Evolutionary conservation across 2,888 invertebrate species (phyloP).

Genomic region (Epicampocera succincta): DNA sequence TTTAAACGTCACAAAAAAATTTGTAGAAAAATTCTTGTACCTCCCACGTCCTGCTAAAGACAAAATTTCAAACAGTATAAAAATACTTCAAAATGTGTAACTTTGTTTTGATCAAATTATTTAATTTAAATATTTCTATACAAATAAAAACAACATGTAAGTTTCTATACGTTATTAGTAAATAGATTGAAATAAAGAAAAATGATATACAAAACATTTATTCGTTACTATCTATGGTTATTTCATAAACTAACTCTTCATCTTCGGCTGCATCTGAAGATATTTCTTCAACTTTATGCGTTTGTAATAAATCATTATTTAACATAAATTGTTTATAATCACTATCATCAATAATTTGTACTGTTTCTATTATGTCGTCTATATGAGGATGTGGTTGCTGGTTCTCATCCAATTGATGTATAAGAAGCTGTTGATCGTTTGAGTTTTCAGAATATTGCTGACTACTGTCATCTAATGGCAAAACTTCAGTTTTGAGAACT

Average conservation of each 20-base stretch:
- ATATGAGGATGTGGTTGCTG: conserved; percentile 27
- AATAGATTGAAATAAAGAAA: neutral
- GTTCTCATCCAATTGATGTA: conserved; percentile 27
- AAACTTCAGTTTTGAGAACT: conserved; percentile 40
- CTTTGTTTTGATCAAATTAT: conserved; percentile 14
- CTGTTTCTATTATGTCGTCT: conserved; percentile 37
- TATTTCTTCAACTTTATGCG: conserved; percentile 51
- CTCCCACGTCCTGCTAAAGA: no score
- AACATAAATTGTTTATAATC: conserved; percentile 62
- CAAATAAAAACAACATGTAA: conserved; percentile 31
- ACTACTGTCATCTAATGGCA: conserved; percentile 37
- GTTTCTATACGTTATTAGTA: conserved; percentile 2
- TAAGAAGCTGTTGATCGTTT: conserved; percentile 16
- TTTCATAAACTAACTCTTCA: conserved; percentile 67
- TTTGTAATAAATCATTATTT: conserved; percentile 48
- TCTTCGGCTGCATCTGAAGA: conserved; percentile 48
- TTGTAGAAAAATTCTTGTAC: no score
- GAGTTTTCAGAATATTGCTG: conserved; percentile 50
- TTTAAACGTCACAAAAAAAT: no score
- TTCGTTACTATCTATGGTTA: conserved; percentile 68
- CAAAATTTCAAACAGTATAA: no score
- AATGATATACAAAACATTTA: conserved; percentile 21
- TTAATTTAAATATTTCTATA: conserved; percentile 35
- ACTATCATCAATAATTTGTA: conserved; percentile 58
- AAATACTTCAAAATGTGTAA: neutral